Evolutionary conservation across 2,113 vertebrate genomes (phyloP), one percentile per base, ranked within the genome.

Genomic region (Cryptotis parvus): DNA sequence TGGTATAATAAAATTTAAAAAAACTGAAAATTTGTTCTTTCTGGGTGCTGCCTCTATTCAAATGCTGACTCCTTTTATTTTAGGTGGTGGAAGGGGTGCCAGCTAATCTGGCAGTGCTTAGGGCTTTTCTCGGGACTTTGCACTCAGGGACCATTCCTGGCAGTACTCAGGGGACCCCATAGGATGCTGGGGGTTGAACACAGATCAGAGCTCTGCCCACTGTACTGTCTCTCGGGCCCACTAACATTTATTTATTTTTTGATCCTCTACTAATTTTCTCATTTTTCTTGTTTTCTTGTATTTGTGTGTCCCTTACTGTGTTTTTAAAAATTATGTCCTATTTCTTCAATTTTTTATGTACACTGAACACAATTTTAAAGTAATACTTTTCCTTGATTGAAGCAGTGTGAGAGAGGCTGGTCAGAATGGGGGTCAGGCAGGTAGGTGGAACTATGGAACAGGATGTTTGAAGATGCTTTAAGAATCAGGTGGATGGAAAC

Each of bases 281-380:
- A 49, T 63, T 92, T 81, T 52, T n/a, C 81, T 82, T 65, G 29
- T 68, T 89, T 69, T 91, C 27, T 92, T 89, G 55, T 15, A 89
- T 7, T 33, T 76, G 31, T 37, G 52, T 37, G 11, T 45, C 4
- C 24, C 43, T 89, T 75, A 89, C 9, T 84, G 45, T 1, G 75
- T 26, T 41, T 91, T 84, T 80, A 31, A 26, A 49, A 31, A 49
- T 52, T 66, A 31, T 41, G 4, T 82, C 84, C 65, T 69, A 14
- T 27, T 66, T 74, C 35, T 85, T 22, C 27, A 74, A 79, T 74
- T 75, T 74, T 76, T 31, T 63, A 35, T 70, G 52, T 16, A 85
- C 35, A 87, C 72, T 6, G 35, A 20, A 72, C 14, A 68, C 45
- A 33, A 79, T 79, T 61, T 63, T 12, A 61, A 37, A 70, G 41